These are phyloP conservation scores for Hoplias malabaricus DNA, from an alignment of 2,113 vertebrate genomes.

Conservation along the genomic window DNA sequence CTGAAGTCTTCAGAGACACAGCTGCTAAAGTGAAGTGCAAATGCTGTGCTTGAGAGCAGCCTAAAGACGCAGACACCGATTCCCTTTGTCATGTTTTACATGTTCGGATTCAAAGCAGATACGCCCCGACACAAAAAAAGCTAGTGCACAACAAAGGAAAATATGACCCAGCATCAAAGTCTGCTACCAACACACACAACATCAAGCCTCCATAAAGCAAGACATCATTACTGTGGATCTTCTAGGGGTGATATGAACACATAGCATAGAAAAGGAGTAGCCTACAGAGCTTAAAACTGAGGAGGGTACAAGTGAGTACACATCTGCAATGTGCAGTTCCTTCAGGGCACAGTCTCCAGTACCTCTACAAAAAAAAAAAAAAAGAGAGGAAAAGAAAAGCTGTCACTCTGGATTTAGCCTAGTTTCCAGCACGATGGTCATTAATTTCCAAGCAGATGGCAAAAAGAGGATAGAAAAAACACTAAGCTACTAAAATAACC, in stretches of 20 bases:
- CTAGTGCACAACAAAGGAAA: background rate
- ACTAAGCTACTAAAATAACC: slow-evolving; percentile 63
- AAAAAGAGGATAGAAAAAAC: slow-evolving; percentile 44
- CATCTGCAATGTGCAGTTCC: slow-evolving; percentile 10
- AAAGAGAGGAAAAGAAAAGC: slow-evolving; percentile 44
- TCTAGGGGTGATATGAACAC: background rate
- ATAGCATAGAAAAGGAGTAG: background rate
- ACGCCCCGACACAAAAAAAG: background rate
- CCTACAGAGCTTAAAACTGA: background rate
- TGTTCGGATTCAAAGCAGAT: background rate
- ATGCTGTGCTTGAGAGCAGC: slow-evolving; percentile 1
- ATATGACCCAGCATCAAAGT: background rate
- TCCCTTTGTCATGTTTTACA: background rate
- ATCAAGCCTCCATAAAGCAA: background rate
- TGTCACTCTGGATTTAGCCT: slow-evolving; percentile 75
- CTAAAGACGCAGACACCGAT: background rate
- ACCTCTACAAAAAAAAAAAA: slow-evolving; percentile 59
- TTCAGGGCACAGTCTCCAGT: slow-evolving; percentile 59
- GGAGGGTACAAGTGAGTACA: background rate
- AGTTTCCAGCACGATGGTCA: slow-evolving; percentile 68
- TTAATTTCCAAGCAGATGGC: slow-evolving; percentile 76
- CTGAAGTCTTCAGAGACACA: background rate
- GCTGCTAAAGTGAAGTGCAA: slow-evolving; percentile 35
- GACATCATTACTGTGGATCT: background rate
- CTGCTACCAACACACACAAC: background rate